phyloP scores from a whole-genome alignment of 2,113 vertebrate genomes.

The Albula goreensis region DNA sequence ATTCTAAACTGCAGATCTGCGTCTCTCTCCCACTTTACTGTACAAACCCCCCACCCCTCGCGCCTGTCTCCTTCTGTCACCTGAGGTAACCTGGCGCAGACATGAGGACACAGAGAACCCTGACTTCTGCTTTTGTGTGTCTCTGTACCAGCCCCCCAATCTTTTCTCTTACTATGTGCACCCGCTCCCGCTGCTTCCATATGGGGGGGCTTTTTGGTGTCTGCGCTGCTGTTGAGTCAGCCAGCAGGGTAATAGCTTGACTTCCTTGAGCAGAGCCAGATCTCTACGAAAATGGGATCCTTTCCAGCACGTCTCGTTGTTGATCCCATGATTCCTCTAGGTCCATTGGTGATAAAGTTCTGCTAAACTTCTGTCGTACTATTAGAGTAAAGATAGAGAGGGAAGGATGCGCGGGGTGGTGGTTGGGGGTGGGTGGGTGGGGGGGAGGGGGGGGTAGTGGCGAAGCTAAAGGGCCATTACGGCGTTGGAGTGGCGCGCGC shows the following conservation, averaged over 20 bases:
- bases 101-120: constrained; percentile 53
- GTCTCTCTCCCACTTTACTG: constrained; percentile 13
- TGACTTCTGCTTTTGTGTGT: constrained; percentile 28
- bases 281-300: not conserved
- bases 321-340: no score
- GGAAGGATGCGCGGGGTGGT: not conserved
- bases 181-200: not conserved
- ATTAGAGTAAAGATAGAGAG: not conserved
- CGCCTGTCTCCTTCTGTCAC: constrained; percentile 54
- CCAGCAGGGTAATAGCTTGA: not conserved
- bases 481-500: constrained; percentile 8
- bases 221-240: not conserved
- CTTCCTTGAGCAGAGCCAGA: constrained; percentile 4
- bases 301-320: not conserved
- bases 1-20: constrained; percentile 19
- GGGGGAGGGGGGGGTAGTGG: not conserved
- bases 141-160: not conserved
- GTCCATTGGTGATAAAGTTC: constrained; percentile 1
- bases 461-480: not conserved
- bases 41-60: constrained; percentile 17
- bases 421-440: constrained; percentile 9
- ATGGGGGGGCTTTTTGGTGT: not conserved
- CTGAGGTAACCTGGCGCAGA: constrained; percentile 62
- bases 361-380: constrained; percentile 2
- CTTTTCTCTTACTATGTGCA: not conserved